phyloP scores from a whole-genome alignment of 2,888 invertebrate species.

The Cryptocheilus praepositus region DNA sequence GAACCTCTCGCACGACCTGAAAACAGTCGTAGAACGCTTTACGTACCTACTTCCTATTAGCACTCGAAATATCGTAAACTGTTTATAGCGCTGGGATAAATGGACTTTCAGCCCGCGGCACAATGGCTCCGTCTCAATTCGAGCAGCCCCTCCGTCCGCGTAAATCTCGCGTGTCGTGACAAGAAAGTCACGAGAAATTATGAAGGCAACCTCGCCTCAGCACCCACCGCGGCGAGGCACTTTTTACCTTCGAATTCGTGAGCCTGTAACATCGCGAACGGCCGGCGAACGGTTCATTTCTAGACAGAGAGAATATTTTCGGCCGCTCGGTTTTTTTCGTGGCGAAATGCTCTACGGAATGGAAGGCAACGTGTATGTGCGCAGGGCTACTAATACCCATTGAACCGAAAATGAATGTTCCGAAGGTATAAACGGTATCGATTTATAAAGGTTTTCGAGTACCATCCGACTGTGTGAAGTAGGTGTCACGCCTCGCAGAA shows the following conservation, averaged over 20 bases:
- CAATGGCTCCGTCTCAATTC: conserved; percentile 7
- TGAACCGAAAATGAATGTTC: conserved; percentile 48
- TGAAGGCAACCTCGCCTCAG: too few relatives aligned
- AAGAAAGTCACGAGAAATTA: too few relatives aligned
- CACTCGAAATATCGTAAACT: conserved; percentile 7
- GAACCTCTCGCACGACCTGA: conserved; percentile 1
- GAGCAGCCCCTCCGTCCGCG: too few relatives aligned
- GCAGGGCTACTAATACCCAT: conserved; percentile 24
- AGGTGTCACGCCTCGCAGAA: conserved; percentile 10
- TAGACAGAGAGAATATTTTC: too few relatives aligned
- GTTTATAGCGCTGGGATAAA: conserved; percentile 5
- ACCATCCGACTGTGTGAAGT: conserved; percentile 12
- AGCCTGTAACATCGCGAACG: not conserved
- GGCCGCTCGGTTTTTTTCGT: too few relatives aligned
- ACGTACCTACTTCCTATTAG: conserved; percentile 7
- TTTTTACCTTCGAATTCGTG: too few relatives aligned
- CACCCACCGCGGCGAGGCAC: not conserved
- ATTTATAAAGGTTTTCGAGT: conserved; percentile 43
- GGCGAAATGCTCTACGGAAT: too few relatives aligned
- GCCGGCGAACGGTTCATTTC: not conserved
- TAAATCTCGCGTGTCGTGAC: too few relatives aligned
- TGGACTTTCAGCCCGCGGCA: not conserved
- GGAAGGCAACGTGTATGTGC: not conserved
- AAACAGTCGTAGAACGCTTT: conserved; percentile 4
- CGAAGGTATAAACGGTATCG: conserved; percentile 45